phyloP scores from a whole-genome alignment of 1,140 invertebrate genomes.

The Philotrypesis tridentata region DNA sequence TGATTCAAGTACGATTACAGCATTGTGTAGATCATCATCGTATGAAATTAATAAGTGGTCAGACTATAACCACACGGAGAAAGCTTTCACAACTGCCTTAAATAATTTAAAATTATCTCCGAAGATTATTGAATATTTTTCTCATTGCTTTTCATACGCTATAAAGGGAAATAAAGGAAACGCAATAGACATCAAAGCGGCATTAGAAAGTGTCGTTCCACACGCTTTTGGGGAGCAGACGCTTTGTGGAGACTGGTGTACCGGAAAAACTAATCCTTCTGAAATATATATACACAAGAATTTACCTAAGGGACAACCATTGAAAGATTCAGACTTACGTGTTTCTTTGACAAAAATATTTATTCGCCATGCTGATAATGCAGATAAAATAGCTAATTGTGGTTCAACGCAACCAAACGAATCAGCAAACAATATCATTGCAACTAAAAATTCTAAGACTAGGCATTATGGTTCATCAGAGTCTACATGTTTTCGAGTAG shows the following conservation, averaged over 20 bases:
- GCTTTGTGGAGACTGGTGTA: constrained; percentile 43
- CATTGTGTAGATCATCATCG: constrained; percentile 22
- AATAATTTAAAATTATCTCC: constrained; percentile 38
- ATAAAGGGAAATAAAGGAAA: constrained; percentile 49
- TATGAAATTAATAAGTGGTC: constrained; percentile 42
- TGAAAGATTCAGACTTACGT: background rate
- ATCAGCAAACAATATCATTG: constrained; percentile 41
- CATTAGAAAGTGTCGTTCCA: constrained; percentile 34
- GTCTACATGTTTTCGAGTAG: no score
- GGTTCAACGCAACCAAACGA: constrained; percentile 46
- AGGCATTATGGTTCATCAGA: constrained; percentile 25
- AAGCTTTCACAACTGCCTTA: constrained; percentile 42
- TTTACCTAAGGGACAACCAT: constrained; percentile 15
- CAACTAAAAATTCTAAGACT: constrained; percentile 38
- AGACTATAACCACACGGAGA: constrained; percentile 45
- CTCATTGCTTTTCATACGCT: constrained; percentile 40
- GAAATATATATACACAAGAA: constrained; percentile 27
- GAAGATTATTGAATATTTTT: constrained; percentile 43
- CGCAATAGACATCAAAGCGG: background rate
- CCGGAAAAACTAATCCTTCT: background rate
- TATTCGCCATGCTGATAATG: constrained; percentile 10
- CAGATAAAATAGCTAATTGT: constrained; percentile 41
- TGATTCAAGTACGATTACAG: constrained; percentile 44
- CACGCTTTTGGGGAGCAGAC: constrained; percentile 44
- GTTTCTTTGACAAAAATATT: constrained; percentile 17